Evolutionary conservation across 2,888 invertebrate genomes (phyloP), one percentile per base, ranked within the genome.

Genomic region (Allophyes oxyacanthae): DNA sequence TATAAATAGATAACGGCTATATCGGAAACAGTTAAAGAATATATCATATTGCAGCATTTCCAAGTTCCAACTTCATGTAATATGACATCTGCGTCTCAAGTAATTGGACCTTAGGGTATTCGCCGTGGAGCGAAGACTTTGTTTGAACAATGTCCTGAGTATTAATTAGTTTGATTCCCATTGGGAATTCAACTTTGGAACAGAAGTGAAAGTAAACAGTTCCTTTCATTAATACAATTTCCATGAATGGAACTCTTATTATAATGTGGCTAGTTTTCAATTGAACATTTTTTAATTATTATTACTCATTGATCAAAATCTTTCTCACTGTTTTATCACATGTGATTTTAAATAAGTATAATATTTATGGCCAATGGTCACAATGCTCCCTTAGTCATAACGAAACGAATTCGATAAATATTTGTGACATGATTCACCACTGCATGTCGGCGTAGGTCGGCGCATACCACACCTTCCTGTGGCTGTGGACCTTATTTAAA

Each of bases 361-460:
- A 79, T 58, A 54, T 71, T 81, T 84, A 85, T 83, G 83, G 78
- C 62, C 84, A 80, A 82, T 77, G 79, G 79, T 75, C 75, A 83
- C 78, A 84, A 79, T 77, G 79, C 77, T 83, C 78, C 84, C 84
- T 92, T 92, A 92, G 89, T 92, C 91, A 91, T 85, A 82, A 84
- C 73, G 85, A 83, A 86, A 83, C 70, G 79, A 88, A 91, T 90
- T 84, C 83, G 87, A 85, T 71, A 85, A 89, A 89, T 87, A 74
- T 77, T 86, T 87, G 72, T 67, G 58, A 64, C 71, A 81, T 91
- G 91, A 92, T 84, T 92, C 92, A 92, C 75, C 82, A 73, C 56
- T 70, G 81, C 80, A 78, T 59, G 70, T 64, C 62, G 68, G 72
- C 70, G 64, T 8, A 2, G 37, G 6, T 68, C 61, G 72, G 74